Conservation (phyloP, 1,140 invertebrate genomes). For the Andricus grossulariae region DNA sequence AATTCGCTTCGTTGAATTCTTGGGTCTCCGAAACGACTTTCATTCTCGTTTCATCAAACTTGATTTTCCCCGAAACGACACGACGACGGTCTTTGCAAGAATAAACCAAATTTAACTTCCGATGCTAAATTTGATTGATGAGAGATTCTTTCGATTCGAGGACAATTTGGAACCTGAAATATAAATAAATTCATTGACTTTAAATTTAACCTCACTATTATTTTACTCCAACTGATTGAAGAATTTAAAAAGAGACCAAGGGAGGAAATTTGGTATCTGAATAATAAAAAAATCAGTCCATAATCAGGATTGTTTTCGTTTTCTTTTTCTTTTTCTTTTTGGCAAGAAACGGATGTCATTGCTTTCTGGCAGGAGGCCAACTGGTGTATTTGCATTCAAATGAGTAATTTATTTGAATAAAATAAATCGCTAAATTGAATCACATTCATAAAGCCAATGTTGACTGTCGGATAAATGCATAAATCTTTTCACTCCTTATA, state of each 20-base stretch:
- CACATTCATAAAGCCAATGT: neutral
- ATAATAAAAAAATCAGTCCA: neutral
- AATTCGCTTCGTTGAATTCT: neutral
- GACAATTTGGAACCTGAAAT: too few relatives aligned
- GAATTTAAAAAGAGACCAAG: too few relatives aligned
- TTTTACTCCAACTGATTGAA: too few relatives aligned
- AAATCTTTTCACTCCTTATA: neutral
- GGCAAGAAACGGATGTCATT: neutral
- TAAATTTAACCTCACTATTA: too few relatives aligned
- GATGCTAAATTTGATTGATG: too few relatives aligned
- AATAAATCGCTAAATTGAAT: slow-evolving; percentile 8
- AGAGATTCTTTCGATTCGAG: too few relatives aligned
- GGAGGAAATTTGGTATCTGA: too few relatives aligned
- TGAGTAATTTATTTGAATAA: neutral
- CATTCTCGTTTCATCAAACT: slow-evolving; percentile 20
- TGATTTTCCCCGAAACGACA: neutral
- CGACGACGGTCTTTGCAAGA: neutral
- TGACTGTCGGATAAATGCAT: neutral
- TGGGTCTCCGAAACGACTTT: neutral
- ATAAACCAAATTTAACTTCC: neutral
- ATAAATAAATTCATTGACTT: too few relatives aligned
- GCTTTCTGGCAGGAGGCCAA: neutral
- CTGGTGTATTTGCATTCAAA: slow-evolving; percentile 3
- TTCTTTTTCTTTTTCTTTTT: neutral
- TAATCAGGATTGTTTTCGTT: too few relatives aligned